Percentiles rank a stretch among this genome's conserved stretches.
Evolutionary conservation across 2,888 invertebrate species (phyloP).

Genomic region (Diplazon laetatorius): DNA sequence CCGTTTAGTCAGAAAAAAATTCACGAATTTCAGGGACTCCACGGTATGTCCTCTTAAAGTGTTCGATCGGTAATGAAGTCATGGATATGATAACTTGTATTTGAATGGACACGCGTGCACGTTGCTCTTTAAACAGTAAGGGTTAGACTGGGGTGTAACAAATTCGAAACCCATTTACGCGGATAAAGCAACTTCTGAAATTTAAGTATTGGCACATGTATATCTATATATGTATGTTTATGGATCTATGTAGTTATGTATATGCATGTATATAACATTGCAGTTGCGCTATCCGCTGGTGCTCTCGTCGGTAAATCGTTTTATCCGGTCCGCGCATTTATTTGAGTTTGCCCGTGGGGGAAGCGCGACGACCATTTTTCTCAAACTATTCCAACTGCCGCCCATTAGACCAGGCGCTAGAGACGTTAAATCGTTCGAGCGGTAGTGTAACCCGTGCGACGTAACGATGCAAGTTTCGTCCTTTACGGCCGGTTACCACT

Average conservation of each 20-base stretch:
- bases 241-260: slow-evolving; percentile 1
- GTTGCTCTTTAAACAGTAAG: slow-evolving; percentile 14
- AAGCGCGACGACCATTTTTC: slow-evolving; percentile 76
- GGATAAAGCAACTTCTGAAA: slow-evolving; percentile 61
- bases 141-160: slow-evolving; percentile 40
- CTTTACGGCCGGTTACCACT: slow-evolving; percentile 69
- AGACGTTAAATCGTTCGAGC: slow-evolving; percentile 74
- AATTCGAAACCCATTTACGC: slow-evolving; percentile 51
- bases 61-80: slow-evolving; percentile 2
- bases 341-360: slow-evolving; percentile 75
- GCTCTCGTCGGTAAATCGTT: slow-evolving; percentile 76
- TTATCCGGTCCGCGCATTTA: slow-evolving; percentile 76
- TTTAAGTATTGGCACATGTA: slow-evolving; percentile 8
- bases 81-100: slow-evolving; percentile 12
- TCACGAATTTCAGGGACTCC: no score
- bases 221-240: no score
- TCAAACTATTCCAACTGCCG: slow-evolving; percentile 77
- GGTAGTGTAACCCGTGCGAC: slow-evolving; percentile 67
- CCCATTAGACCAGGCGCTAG: slow-evolving; percentile 74
- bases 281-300: slow-evolving; percentile 74
- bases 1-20: no score
- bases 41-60: no score
- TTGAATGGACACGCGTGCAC: neutral
- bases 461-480: slow-evolving; percentile 74
- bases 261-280: slow-evolving; percentile 15